Percentiles rank a stretch among this genome's conserved stretches.
Evolutionary conservation across 1,140 invertebrate genomes (phyloP).

Genomic region (Heliconius himera): DNA sequence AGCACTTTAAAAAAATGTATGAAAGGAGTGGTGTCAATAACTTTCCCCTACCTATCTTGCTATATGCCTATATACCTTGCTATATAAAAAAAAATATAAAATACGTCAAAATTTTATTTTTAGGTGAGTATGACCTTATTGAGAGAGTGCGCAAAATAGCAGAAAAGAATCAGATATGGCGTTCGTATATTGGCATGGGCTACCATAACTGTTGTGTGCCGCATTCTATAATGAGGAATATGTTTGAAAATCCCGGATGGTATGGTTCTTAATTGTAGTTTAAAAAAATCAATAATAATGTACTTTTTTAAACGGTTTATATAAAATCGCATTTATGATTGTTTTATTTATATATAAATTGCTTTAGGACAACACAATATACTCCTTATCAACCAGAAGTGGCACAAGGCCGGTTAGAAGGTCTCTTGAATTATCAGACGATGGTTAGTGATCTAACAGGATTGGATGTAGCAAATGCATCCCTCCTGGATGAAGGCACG

Average conservation of each 20-base stretch:
- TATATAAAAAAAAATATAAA: neutral
- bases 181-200: constrained; percentile 99
- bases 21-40: too few relatives aligned
- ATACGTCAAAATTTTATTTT: constrained; percentile 43
- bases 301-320: neutral
- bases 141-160: constrained; percentile 90
- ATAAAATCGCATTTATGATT: neutral
- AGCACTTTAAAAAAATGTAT: too few relatives aligned
- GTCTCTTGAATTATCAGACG: constrained; percentile 98
- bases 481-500: constrained; percentile 97
- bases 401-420: constrained; percentile 97
- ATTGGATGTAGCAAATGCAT: constrained; percentile 97
- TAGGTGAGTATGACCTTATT: constrained; percentile 95
- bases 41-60: too few relatives aligned
- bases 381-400: constrained; percentile 97
- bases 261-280: constrained; percentile 70
- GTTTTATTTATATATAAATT: neutral
- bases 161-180: constrained; percentile 95
- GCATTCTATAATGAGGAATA: constrained; percentile 96
- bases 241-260: constrained; percentile 99
- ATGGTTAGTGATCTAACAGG: constrained; percentile 98
- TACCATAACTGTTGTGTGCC: constrained; percentile 98
- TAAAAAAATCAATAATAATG: constrained; percentile 67
- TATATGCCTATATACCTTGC: too few relatives aligned
- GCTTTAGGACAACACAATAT: constrained; percentile 90